phyloP scores from a whole-genome alignment of 2,888 invertebrate genomes.

The Gerris lacustris region DNA sequence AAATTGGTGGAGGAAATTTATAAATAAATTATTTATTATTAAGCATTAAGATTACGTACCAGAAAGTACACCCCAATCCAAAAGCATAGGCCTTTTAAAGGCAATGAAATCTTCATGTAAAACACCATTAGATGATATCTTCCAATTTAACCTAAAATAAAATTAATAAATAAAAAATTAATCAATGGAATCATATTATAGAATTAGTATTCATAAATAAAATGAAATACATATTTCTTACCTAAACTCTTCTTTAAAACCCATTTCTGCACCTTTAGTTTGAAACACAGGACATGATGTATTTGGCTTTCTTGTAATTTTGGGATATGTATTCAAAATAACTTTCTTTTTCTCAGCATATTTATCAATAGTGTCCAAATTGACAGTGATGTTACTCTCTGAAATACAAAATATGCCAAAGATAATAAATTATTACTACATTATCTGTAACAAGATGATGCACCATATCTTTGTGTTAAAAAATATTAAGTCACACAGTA shows the following conservation, averaged over 20 bases:
- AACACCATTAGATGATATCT: conserved; percentile 19
- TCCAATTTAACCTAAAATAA: conserved; percentile 21
- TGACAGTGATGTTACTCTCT: conserved; percentile 7
- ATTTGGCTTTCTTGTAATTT: conserved; percentile 21
- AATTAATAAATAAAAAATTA: not conserved
- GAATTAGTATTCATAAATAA: too few species aligned
- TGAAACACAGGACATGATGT: conserved; percentile 21
- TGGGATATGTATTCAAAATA: conserved; percentile 19
- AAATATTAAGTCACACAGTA: too few species aligned
- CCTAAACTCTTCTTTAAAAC: conserved; percentile 27
- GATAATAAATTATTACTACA: not conserved
- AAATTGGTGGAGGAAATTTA: too few species aligned
- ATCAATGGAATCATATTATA: not conserved
- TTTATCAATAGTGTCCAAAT: conserved; percentile 11
- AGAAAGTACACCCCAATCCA: not conserved
- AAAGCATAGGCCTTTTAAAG: not conserved
- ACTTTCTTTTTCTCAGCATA: conserved; percentile 15
- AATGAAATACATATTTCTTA: not conserved
- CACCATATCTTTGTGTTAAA: too few species aligned
- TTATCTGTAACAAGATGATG: too few species aligned
- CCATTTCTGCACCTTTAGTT: conserved; percentile 20
- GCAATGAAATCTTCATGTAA: conserved; percentile 21
- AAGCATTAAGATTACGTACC: not conserved
- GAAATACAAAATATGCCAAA: not conserved
- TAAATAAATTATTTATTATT: too few species aligned